A percentile compares a stretch with the other conserved stretches of the same genome.
These are phyloP conservation scores for Sesamia inferens DNA, from an alignment of 2,888 invertebrate genomes.

Conservation along the genomic window DNA sequence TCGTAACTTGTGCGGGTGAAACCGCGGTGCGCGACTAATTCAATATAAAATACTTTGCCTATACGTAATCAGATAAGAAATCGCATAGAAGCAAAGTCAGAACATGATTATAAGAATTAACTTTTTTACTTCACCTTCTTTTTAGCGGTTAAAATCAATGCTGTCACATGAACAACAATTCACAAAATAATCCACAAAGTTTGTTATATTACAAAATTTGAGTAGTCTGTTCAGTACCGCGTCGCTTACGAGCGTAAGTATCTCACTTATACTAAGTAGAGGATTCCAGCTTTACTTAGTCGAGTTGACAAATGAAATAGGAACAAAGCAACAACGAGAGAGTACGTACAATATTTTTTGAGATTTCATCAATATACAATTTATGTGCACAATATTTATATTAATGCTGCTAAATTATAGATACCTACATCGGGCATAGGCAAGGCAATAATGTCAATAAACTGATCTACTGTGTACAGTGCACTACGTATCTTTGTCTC, in stretches of 20 bases:
- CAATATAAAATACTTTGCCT: not conserved
- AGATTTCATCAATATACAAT: conserved; percentile 23
- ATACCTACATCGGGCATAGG: not conserved
- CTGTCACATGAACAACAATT: conserved; percentile 31
- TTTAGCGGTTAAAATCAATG: conserved; percentile 27
- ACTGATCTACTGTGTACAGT: conserved; percentile 32
- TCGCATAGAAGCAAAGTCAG: not conserved
- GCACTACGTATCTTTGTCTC: conserved; percentile 47
- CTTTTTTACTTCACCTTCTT: conserved; percentile 3
- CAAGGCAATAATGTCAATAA: not conserved
- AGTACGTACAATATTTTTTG: conserved; percentile 14
- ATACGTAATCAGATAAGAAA: no score
- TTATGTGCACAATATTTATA: not conserved
- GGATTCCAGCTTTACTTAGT: conserved; percentile 55
- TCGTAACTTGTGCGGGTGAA: no score
- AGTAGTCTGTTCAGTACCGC: conserved; percentile 39
- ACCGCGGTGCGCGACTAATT: no score
- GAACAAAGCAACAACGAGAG: conserved; percentile 32
- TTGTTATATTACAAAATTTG: conserved; percentile 54
- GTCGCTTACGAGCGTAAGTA: conserved; percentile 55
- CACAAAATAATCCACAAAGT: conserved; percentile 55
- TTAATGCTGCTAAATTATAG: not conserved
- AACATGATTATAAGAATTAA: not conserved
- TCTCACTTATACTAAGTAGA: conserved; percentile 63
- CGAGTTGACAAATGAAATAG: conserved; percentile 54